These are phyloP conservation scores for Ptychodera flava DNA, from an alignment of 35 echinoderm and acorn worm genomes.

Conservation along the genomic window DNA sequence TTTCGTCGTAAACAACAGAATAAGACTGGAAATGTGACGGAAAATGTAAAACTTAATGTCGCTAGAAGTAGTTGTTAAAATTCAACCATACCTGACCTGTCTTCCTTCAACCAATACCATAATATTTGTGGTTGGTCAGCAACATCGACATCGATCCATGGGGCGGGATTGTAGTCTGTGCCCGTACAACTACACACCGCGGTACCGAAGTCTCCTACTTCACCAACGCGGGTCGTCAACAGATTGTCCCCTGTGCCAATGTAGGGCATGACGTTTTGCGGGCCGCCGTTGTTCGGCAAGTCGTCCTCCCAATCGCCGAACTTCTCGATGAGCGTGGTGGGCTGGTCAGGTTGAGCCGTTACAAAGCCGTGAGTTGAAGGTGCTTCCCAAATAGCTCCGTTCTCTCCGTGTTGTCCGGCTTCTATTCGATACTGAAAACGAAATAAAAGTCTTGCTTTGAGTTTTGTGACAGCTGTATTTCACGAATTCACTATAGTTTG, in stretches of 20 bases:
- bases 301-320: slow-evolving; percentile 34
- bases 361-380: slow-evolving; percentile 35
- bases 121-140: slow-evolving; percentile 15
- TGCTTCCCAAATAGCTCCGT: slow-evolving; percentile 67
- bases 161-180: slow-evolving; percentile 22
- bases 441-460: too few relatives aligned
- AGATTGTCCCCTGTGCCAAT: background rate
- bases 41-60: too few relatives aligned
- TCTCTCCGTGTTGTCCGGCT: slow-evolving; percentile 30
- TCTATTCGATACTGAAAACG: slow-evolving; percentile 62
- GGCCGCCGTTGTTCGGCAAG: slow-evolving; percentile 20
- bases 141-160: background rate
- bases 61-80: too few relatives aligned
- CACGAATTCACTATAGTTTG: too few relatives aligned
- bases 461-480: too few relatives aligned
- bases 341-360: slow-evolving; percentile 10
- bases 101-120: slow-evolving; percentile 87
- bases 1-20: too few relatives aligned
- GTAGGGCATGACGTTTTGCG: slow-evolving; percentile 70
- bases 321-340: slow-evolving; percentile 41
- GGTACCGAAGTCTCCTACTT: background rate
- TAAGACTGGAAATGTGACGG: too few relatives aligned
- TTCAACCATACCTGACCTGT: slow-evolving; percentile 59
- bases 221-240: background rate
- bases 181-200: slow-evolving; percentile 35